Evolutionary conservation across 2,888 invertebrate genomes (phyloP).

Genomic region (Lamellibrachia columna): DNA sequence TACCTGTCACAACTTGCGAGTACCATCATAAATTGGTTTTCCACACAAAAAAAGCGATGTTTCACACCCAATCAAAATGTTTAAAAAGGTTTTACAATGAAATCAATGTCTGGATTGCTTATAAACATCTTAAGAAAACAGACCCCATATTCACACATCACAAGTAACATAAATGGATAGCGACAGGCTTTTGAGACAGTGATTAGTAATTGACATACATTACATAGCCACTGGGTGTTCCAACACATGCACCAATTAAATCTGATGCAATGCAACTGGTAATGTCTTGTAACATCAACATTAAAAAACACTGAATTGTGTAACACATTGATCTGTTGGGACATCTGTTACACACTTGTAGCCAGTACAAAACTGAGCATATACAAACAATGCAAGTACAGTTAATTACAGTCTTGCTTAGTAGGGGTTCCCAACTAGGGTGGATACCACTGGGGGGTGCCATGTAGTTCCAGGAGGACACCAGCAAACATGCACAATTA

Average conservation of each 20-base stretch:
- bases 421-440: background rate
- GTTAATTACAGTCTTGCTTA: background rate
- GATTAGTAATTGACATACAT: background rate
- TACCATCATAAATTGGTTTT: background rate
- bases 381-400: background rate
- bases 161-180: background rate
- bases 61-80: background rate
- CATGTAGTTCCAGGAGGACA: background rate
- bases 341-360: background rate
- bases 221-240: background rate
- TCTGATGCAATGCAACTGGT: background rate
- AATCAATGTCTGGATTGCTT: background rate
- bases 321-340: background rate
- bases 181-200: background rate
- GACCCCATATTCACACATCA: background rate
- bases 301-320: background rate
- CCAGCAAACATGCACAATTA: background rate
- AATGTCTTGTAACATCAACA: background rate
- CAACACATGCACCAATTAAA: background rate
- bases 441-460: background rate
- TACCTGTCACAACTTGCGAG: background rate
- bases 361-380: background rate
- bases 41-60: background rate
- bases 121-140: background rate
- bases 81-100: background rate